A percentile compares a stretch with the other conserved stretches of the same genome.
Conservation (phyloP, 2,888 invertebrate species). For the Diabrotica balteata region DNA sequence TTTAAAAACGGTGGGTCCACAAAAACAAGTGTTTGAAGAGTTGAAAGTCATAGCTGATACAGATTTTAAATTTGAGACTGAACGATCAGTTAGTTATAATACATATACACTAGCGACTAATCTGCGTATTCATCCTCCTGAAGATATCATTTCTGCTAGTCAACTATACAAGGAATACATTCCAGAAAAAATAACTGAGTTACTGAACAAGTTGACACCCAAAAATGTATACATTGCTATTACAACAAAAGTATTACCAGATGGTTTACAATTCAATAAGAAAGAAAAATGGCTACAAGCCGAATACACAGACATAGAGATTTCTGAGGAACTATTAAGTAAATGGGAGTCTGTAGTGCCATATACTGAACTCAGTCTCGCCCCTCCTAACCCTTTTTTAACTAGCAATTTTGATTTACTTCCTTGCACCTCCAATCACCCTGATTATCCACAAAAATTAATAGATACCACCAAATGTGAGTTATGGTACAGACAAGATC, state of each 20-base stretch:
- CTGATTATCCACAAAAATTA: conserved; percentile 67
- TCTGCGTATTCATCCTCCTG: conserved; percentile 79
- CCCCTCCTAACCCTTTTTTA: conserved; percentile 76
- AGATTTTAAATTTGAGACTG: conserved; percentile 75
- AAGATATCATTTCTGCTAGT: conserved; percentile 80
- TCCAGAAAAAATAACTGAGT: conserved; percentile 67
- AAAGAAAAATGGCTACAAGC: conserved; percentile 87
- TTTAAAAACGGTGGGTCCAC: conserved; percentile 72
- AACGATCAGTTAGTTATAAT: conserved; percentile 66
- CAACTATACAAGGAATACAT: conserved; percentile 80
- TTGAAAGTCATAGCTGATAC: conserved; percentile 77
- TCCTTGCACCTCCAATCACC: conserved; percentile 55
- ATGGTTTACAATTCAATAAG: conserved; percentile 65
- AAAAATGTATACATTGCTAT: conserved; percentile 76
- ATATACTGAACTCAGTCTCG: conserved; percentile 69
- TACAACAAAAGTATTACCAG: conserved; percentile 67
- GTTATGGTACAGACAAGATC: conserved; percentile 85
- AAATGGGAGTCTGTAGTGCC: conserved; percentile 69
- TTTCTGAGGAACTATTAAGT: conserved; percentile 69
- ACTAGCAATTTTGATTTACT: conserved; percentile 73
- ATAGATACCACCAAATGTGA: conserved; percentile 66
- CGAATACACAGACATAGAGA: conserved; percentile 72
- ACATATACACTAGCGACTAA: neutral
- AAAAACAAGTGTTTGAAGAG: conserved; percentile 75
- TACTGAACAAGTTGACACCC: conserved; percentile 69